Base-by-base conservation (phyloP, 2,888 invertebrate species). In the Lasius fuliginosus region DNA sequence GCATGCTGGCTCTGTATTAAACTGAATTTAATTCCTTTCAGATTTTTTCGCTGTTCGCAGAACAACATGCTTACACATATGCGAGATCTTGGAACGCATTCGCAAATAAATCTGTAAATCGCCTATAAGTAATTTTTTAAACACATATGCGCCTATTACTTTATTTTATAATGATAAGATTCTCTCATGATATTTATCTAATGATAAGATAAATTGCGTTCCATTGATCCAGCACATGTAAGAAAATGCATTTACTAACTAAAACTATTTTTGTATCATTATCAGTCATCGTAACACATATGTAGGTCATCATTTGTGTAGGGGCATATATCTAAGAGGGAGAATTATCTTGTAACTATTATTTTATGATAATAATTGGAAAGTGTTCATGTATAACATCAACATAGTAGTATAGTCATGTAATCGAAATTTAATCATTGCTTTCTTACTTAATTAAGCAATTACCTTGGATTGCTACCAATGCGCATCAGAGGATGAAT, bases 381-480 rank as follows among this genome's bases (percentile, higher is more conserved):
- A 75, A 73, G 64, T 15, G 30, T 5, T 36, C 62, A 40, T 56
- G 15, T 56, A 12, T 30, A 77, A 56, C 30, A 77, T 56, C 12
- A 30, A 53, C 36, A 36, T 36, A 36, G 5, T 36, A 36, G 8
- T 3, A 33, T 58, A 58, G 33, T 12, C 12, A 65, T 65, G 9
- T 53, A 68, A 40, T 68, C 6, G 11, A 40, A 62, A 65, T 81
- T 73, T 86, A 83, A 85, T 73, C 40, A 23, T 40, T 87, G 49
- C 75, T 82, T 87, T 87, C 62, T 79, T 69, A 85, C 84, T 90
- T 67, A 56, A 90, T 88, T n/a, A 91, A 94, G 94, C 87, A 81
- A 85, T 92, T 86, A 87, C 92, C 83, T 95, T 97, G 94, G 96
- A 96, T 68, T 98, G 98, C 95, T 98, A 97, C 95, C 98, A 98